Evolutionary conservation across 2,888 invertebrate species (phyloP).

Genomic region (Galeopsomyia nigrocyanea): DNA sequence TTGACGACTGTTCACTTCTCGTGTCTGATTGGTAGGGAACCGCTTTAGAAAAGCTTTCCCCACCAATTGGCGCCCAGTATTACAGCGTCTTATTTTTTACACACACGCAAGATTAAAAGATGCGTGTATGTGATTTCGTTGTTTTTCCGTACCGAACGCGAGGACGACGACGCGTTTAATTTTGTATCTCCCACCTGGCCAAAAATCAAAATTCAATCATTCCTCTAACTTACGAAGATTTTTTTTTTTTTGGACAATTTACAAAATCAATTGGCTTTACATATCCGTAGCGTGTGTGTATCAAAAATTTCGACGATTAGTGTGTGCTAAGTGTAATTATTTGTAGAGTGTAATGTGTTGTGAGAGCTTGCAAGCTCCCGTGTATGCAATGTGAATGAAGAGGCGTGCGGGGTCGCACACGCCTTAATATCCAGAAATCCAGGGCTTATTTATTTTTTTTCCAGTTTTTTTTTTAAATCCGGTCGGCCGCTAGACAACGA

Average conservation of each 20-base stretch:
- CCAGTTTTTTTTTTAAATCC: slow-evolving; percentile 46
- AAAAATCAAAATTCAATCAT: slow-evolving; percentile 44
- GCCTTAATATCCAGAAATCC: slow-evolving; percentile 58
- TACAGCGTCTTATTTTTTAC: slow-evolving; percentile 36
- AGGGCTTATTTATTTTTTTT: slow-evolving; percentile 60
- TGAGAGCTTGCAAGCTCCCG: slow-evolving; percentile 55
- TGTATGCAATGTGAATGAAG: slow-evolving; percentile 56
- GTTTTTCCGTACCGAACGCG: slow-evolving; percentile 3
- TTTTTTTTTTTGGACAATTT: slow-evolving; percentile 58
- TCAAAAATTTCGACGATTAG: slow-evolving; percentile 46
- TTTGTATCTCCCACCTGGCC: slow-evolving; percentile 1
- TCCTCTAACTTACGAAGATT: slow-evolving; percentile 37
- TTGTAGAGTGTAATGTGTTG: slow-evolving; percentile 53
- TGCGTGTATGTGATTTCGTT: neutral
- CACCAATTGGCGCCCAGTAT: slow-evolving; percentile 49
- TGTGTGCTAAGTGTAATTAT: slow-evolving; percentile 53
- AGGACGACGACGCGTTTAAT: neutral
- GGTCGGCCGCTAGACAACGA: slow-evolving; percentile 39
- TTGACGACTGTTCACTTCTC: slow-evolving; percentile 16
- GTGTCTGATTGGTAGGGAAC: slow-evolving; percentile 33
- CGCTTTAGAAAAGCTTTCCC: slow-evolving; percentile 32
- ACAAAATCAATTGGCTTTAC: slow-evolving; percentile 70
- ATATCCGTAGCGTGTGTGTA: slow-evolving; percentile 67
- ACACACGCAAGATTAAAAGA: slow-evolving; percentile 20
- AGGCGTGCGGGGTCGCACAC: slow-evolving; percentile 64